These are phyloP conservation scores for Laspeyria flexula DNA, from an alignment of 2,888 invertebrate species.

Conservation along the genomic window DNA sequence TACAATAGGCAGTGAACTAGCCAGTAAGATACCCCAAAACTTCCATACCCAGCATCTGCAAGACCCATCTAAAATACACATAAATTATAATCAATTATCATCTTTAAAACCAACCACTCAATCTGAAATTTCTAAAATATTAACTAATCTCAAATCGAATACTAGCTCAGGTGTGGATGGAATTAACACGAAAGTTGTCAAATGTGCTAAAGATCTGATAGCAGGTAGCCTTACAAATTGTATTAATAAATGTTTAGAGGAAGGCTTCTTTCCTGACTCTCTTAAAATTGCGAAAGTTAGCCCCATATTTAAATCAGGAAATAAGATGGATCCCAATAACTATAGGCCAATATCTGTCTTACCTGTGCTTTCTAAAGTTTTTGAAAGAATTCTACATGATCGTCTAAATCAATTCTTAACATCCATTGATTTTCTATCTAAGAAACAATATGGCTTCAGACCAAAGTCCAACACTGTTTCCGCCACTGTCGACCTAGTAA, in stretches of 20 bases:
- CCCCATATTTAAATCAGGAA: constrained; percentile 7
- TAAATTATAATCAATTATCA: too few species aligned
- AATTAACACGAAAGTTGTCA: neutral
- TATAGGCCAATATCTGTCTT: constrained; percentile 5
- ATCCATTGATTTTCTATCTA: neutral
- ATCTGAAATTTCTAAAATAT: too few species aligned
- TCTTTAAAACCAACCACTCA: too few species aligned
- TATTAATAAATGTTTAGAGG: too few species aligned
- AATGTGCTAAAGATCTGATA: neutral
- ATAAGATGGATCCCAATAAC: constrained; percentile 1
- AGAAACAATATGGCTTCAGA: neutral
- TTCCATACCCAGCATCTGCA: neutral
- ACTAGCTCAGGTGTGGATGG: neutral
- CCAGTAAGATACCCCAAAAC: neutral
- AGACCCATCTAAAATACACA: too few species aligned
- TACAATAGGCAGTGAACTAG: neutral
- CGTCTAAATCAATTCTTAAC: neutral
- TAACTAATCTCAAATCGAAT: too few species aligned
- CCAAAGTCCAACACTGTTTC: neutral
- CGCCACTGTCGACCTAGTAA: neutral
- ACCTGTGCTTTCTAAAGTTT: neutral
- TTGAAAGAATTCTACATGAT: constrained; percentile 2
- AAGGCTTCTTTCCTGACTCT: too few species aligned
- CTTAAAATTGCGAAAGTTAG: constrained; percentile 8
- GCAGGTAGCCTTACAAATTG: too few species aligned